Evolutionary conservation across 1,140 invertebrate species (phyloP).

Genomic region (Galendromus occidentalis): DNA sequence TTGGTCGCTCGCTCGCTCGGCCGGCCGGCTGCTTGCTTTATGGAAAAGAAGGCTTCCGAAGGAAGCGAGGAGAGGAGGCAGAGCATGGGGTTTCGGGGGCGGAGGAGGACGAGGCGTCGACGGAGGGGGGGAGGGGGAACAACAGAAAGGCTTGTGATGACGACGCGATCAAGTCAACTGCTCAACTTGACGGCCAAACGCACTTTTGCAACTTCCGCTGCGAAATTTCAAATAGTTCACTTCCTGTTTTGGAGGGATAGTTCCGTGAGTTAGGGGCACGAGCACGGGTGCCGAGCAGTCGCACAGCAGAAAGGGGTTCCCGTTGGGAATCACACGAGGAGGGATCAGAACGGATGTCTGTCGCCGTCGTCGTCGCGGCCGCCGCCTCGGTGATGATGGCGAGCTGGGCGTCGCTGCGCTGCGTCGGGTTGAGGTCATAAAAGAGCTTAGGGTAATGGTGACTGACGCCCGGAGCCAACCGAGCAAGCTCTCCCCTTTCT

Average conservation of each 20-base stretch:
- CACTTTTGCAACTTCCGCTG: slow-evolving; percentile 12
- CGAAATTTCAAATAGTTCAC: slow-evolving; percentile 11
- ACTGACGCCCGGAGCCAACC: background rate
- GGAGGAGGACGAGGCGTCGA: background rate
- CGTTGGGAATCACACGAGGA: too few relatives aligned
- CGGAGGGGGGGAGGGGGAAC: background rate
- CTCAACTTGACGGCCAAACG: background rate
- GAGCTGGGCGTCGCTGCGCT: background rate
- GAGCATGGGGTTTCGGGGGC: background rate
- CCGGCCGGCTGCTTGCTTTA: background rate
- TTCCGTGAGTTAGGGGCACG: too few relatives aligned
- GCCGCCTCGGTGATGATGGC: background rate
- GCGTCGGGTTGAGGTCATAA: background rate
- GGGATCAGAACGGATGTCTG: slow-evolving; percentile 3
- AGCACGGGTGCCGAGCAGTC: too few relatives aligned
- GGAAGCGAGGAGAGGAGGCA: background rate
- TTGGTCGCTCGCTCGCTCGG: background rate
- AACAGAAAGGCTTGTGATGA: background rate
- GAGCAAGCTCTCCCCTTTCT: background rate
- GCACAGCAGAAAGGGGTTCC: too few relatives aligned
- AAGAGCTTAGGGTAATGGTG: slow-evolving; percentile 12
- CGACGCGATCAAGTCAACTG: slow-evolving; percentile 2
- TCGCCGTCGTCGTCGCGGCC: background rate
- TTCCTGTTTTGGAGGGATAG: slow-evolving; percentile 7
- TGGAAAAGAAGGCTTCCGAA: too few relatives aligned